Base-by-base conservation (phyloP, 2,113 vertebrate species). In the Perognathus longimembris region DNA sequence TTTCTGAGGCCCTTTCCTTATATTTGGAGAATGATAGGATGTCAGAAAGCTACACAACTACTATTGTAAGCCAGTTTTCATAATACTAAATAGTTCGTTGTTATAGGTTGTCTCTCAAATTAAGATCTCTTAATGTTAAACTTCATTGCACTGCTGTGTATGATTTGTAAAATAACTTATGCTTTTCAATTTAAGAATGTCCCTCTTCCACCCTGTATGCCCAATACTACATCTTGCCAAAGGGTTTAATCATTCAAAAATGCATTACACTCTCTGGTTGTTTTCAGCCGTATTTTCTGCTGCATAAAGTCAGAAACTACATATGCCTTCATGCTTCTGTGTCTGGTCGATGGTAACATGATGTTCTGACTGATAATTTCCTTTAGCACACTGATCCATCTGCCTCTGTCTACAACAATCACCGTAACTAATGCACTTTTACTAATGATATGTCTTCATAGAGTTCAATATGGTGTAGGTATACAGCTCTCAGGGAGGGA, bases 201-300 rank as follows among this genome's bases (percentile, higher is more conserved):
- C 80, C 20, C 59, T n/a, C 57, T 42, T 61, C 45, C 57, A 26
- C 5, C 6, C 66, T 30, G 17, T 2, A 32, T 24, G 34, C 64
- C 50, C 40, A 71, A 26, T 50, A 92, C 2, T n/a, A 70, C 82
- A 92, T 77, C 63, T 32, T 54, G 50, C 71, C 78, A 88, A 69
- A 54, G 67, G 80, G 36, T 79, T 92, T 81, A 87, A 88, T 88
- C 75, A 66, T 77, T 45, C n/a, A 83, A 92, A 90, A 85, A 67
- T 87, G 83, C 57, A 90, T 66, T 91, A 64, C 79, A 66, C 70
- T 28, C 22, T 85, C 17, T 21, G 75, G 86, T 45, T 67, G 61
- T 85, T 94, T 80, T 26, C 30, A 24, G 88, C 78, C 79, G 36
- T 70, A 57, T 84, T 92, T 86, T 80, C 86, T 90, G n/a, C 80